A percentile compares a stretch with the other conserved stretches of the same genome.
Conservation (phyloP, 2,797 vertebrate genomes). For the Decapterus maruadsi region DNA sequence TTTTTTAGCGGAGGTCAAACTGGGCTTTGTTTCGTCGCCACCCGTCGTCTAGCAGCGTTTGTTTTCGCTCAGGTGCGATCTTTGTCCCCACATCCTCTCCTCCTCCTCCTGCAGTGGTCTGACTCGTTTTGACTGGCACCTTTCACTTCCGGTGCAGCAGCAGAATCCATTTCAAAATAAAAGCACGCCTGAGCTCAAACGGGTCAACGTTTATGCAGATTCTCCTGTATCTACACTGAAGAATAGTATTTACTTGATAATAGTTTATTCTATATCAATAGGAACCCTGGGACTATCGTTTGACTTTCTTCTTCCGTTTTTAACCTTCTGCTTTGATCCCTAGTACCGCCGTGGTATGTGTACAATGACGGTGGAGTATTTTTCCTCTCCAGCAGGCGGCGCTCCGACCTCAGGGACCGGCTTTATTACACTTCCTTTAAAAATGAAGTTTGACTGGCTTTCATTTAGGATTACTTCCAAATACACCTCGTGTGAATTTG, state of each 20-base stretch:
- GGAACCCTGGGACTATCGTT: neutral
- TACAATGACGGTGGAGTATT: neutral
- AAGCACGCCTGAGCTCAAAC: neutral
- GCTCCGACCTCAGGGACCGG: neutral
- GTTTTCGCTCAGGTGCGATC: conserved; percentile 36
- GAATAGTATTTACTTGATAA: neutral
- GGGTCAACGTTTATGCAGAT: too few relatives aligned
- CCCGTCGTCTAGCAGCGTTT: neutral
- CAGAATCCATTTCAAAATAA: conserved; percentile 53
- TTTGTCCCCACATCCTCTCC: conserved; percentile 56
- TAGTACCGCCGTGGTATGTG: neutral
- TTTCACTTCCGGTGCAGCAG: conserved; percentile 72
- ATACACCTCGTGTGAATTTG: neutral
- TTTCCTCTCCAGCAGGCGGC: conserved; percentile 33
- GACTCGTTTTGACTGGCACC: neutral
- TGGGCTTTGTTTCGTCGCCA: neutral
- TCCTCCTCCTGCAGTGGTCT: conserved; percentile 38
- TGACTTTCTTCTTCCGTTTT: neutral
- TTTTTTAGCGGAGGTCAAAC: neutral
- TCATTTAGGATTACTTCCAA: neutral
- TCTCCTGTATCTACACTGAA: neutral
- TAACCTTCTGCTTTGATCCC: neutral
- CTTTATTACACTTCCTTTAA: neutral
- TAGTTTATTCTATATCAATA: too few relatives aligned
- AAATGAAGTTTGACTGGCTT: neutral